Evolutionary conservation across 2,888 invertebrate genomes (phyloP), one percentile per base, ranked within the genome.

Genomic region (Ectemnius cavifrons): DNA sequence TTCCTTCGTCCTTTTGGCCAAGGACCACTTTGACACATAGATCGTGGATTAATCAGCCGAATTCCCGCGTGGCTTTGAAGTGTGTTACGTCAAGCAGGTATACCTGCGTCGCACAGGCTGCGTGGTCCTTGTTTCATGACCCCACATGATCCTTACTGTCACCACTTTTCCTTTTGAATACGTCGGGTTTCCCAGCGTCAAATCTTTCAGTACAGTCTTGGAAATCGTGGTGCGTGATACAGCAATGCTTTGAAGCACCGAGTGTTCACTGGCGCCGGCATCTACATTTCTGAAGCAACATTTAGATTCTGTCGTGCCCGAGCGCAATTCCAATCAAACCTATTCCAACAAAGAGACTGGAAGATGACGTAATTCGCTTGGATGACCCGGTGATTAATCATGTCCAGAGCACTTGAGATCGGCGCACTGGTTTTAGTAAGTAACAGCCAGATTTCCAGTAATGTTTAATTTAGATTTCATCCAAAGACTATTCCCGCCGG

Each of bases 381-480:
- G 20, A 58, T 16, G 58, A 58, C 18, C 4, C 13, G 5, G 13
- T 58, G 58, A 18, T 58, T 18, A 58, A 58, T 58, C 13, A 20
- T 58, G 18, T 58, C 27, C 27, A 47, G 62, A 4, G 28, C 37
- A 56, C 28, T 67, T 60, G 49, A 56, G 61, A 58, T 13, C 58
- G 37, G 45, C 18, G 45, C 67, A 16, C 45, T 67, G 57, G 18
- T 46, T 56, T 37, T 70, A 83, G 83, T 73, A 80, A 84, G 84
- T 81, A 85, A 86, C 70, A 56, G 73, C 64, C 72, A 63, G 71
- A 78, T 73, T 88, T 88, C 88, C 86, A 87, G 87, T 85, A 85
- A 88, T 77, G 80, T 85, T 85, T 85, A 87, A 88, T 87, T 86
- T 88, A 88, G 88, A 87, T 84, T 86, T 85, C 85, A 80, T 67